Base-by-base conservation (phyloP, 2,888 invertebrate species). In the Campoletis raptor region DNA sequence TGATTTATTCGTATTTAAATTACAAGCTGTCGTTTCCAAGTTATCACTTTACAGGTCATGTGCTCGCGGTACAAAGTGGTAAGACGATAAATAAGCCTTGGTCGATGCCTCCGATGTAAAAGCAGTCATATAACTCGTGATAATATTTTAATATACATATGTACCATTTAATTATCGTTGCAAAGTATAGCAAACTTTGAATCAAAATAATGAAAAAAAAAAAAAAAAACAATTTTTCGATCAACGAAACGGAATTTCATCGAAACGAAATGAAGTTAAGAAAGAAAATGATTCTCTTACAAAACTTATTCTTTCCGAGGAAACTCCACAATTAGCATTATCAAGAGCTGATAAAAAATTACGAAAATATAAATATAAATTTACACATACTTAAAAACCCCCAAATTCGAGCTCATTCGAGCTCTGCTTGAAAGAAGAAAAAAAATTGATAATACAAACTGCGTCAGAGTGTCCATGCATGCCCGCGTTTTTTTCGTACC, bases 381-480 rank as follows among this genome's bases (percentile, higher is more conserved):
- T 9, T 36, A 15, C 21, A 45, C 24, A 69, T 10, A 10, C n/a
- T 2, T 3, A 30, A 12, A 42, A 12, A 15, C 15, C 15, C 6
- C 7, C 18, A 7, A 45, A 30, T 52, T 45, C 10, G 10, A 67
- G 5, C 42, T 21, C 24, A 5, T 40, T 15, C 36, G 36, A 2
- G 2, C 10, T 61, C n/a, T 3, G 30, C 30, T 21, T 30, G 24
- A n/a, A 37, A 0, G 2, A 66, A 15, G 0, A 70, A 40, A 36
- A 37, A 79, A 24, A 67, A 52, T 36, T n/a, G 21, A 76, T 21
- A 48, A 76, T 21, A 48, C 45, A 30, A 37, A 48, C 36, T 42
- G 40, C 66, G 21, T 10, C 24, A 36, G 18, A 70, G 42, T 54
- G 86, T 90, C 91, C 90, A 48, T 91, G 91, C 91, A 90, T 87